phyloP scores from a whole-genome alignment of 92 coral and sea anemone species.

The Epizoanthus ramosus region DNA sequence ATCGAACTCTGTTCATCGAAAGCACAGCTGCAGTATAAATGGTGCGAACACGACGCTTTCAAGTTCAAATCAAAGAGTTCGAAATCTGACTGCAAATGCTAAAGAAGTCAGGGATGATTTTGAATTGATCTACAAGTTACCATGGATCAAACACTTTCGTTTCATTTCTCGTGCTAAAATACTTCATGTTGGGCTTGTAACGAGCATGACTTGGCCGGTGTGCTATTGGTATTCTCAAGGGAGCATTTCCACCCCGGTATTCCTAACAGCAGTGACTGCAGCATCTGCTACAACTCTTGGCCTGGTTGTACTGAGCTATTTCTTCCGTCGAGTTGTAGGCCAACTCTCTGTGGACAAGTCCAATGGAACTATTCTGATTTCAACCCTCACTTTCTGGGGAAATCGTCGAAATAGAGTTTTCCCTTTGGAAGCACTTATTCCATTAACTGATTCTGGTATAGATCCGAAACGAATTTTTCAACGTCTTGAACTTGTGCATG shows the following conservation, averaged over 20 bases:
- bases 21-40: neutral
- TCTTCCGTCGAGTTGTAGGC: slow-evolving; percentile 83
- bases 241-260: slow-evolving; percentile 43
- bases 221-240: slow-evolving; percentile 72
- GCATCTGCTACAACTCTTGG: slow-evolving; percentile 85
- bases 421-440: slow-evolving; percentile 49
- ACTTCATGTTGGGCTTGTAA: slow-evolving; percentile 68
- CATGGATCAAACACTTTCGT: slow-evolving; percentile 80
- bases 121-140: slow-evolving; percentile 66
- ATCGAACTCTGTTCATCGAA: neutral
- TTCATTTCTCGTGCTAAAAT: slow-evolving; percentile 79
- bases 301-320: slow-evolving; percentile 74
- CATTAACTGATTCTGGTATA: slow-evolving; percentile 72
- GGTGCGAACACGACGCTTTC: neutral
- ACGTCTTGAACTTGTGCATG: slow-evolving; percentile 60
- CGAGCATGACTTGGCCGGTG: slow-evolving; percentile 73
- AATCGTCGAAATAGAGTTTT: slow-evolving; percentile 65
- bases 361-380: slow-evolving; percentile 57
- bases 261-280: slow-evolving; percentile 58
- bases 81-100: neutral
- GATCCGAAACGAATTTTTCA: slow-evolving; percentile 70
- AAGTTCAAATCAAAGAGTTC: neutral
- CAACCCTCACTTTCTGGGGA: slow-evolving; percentile 87
- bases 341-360: slow-evolving; percentile 56
- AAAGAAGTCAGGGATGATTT: slow-evolving; percentile 21